These are phyloP conservation scores for Samia ricini DNA, from an alignment of 1,140 invertebrate genomes.

Conservation along the genomic window DNA sequence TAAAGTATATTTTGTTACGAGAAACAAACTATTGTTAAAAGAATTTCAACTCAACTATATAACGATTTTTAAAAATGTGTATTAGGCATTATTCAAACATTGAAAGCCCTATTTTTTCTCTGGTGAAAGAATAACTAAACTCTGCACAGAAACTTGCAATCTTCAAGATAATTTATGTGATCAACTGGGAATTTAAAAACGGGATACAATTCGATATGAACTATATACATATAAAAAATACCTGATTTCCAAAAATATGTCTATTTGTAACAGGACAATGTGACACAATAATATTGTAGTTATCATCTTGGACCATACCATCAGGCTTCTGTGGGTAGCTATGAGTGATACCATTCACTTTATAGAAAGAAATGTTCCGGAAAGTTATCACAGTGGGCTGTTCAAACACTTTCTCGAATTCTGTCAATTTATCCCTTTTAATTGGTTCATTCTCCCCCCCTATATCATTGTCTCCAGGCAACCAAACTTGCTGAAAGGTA, in stretches of 20 bases:
- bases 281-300: slow-evolving; percentile 82
- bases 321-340: slow-evolving; percentile 54
- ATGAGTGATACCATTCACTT: slow-evolving; percentile 85
- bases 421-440: slow-evolving; percentile 83
- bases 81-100: too few species aligned
- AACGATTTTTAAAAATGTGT: too few species aligned
- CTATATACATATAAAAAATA: slow-evolving; percentile 27
- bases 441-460: slow-evolving; percentile 92
- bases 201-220: too few species aligned
- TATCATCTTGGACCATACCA: slow-evolving; percentile 36
- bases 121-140: too few species aligned
- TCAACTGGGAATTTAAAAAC: too few species aligned
- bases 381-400: slow-evolving; percentile 82
- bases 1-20: too few species aligned
- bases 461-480: slow-evolving; percentile 97
- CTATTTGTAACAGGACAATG: slow-evolving; percentile 85
- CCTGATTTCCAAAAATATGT: slow-evolving; percentile 80
- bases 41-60: too few species aligned
- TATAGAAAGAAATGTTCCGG: slow-evolving; percentile 80
- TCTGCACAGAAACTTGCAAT: too few species aligned
- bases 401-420: slow-evolving; percentile 88
- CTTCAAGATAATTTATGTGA: too few species aligned
- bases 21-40: too few species aligned
- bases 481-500: slow-evolving; percentile 84
- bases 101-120: too few species aligned